Evolutionary conservation across 2,113 vertebrate genomes (phyloP).

Genomic region (Cariama cristata): DNA sequence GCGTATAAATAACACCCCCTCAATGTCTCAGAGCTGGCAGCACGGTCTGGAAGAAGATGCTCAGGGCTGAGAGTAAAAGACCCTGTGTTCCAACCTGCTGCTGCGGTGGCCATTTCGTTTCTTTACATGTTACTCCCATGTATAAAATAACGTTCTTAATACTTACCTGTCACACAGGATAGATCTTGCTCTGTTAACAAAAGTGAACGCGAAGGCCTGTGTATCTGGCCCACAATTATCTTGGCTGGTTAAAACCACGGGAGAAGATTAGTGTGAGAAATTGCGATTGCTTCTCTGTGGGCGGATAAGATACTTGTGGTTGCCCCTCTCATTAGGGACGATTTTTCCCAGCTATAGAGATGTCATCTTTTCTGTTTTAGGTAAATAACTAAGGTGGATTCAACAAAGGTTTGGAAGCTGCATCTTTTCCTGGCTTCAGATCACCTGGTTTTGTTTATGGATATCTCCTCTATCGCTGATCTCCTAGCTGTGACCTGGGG

Average conservation of each 20-base stretch:
- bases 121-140: rapidly evolving
- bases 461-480: background rate
- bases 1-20: background rate
- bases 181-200: background rate
- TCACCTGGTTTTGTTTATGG: background rate
- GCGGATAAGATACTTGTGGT: background rate
- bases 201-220: background rate
- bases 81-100: conserved; percentile 30
- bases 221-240: background rate
- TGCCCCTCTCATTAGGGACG: background rate
- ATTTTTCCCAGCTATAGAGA: background rate
- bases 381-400: background rate
- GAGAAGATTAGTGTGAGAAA: background rate
- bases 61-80: background rate
- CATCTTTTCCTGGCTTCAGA: rapidly evolving
- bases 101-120: rapidly evolving
- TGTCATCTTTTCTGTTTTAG: background rate
- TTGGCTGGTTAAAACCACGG: background rate
- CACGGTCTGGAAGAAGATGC: background rate
- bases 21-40: background rate
- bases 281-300: background rate
- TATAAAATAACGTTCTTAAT: background rate
- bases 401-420: background rate
- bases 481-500: background rate
- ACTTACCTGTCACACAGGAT: background rate